Evolutionary conservation across 2,888 invertebrate genomes (phyloP), one percentile per base, ranked within the genome.

Genomic region (Penaeus monodon): DNA sequence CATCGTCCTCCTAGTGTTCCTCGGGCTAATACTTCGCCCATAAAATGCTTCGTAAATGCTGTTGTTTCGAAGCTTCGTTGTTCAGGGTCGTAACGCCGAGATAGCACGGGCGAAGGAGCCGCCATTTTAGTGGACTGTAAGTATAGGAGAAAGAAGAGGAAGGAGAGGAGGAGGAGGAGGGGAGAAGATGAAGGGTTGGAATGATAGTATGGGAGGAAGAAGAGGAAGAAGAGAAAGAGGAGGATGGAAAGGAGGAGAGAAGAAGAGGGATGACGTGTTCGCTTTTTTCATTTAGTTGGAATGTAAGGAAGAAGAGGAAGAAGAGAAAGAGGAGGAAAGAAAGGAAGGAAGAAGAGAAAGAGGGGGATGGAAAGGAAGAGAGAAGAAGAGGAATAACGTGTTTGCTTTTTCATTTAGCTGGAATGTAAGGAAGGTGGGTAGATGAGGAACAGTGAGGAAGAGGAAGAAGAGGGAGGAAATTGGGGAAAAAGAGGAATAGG

Each of bases 401-500:
- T 22, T 38, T 8, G 38, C 73, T 7, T n/a, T 29, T 74, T 33
- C 2, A 74, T 12, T 24, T 20, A 20, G n/a, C 33, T 17, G 73
- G 44, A 44, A 73, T 33, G 29, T 33, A 74, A 44, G 27, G 3
- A 74, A 22, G 44, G 38, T 24, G n/a, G 44, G 74, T 38, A 44
- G 10, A 44, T 0, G 44, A 44, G 10, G 44, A 44, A 12, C 0
- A 44, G 12, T n/a, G 44, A 44, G 7, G 7, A 44, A 7, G 38
- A 44, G 6, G 38, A 74, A 44, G 44, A 44, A 74, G 38, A 74
- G 74, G 44, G 38, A 74, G 74, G 29, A 44, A 38, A 44, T 24
- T 27, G 44, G n/a, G n/a, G 74, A 74, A 44, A 38, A n/a, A 38
- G 74, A 74, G 74, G 44, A 44, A 74, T 27, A 74, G 44, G n/a